Evolutionary conservation across 2,888 invertebrate genomes (phyloP).

Genomic region (Leptopilina syphax): DNA sequence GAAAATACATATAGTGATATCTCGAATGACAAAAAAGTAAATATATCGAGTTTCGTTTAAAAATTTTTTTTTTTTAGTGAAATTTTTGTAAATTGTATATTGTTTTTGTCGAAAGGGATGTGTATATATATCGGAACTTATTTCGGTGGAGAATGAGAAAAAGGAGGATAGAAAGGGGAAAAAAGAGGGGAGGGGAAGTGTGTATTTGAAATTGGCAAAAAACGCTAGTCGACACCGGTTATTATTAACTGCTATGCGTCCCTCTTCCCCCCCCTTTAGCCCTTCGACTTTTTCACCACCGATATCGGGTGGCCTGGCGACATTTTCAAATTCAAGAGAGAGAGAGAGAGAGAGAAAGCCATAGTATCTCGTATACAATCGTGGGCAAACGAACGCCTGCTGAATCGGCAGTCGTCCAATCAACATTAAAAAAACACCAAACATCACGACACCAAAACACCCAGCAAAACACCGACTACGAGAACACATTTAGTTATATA

Average conservation of each 20-base stretch:
- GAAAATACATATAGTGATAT: not conserved
- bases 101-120: not conserved
- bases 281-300: constrained; percentile 49
- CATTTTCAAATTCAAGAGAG: constrained; percentile 52
- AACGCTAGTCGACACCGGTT: constrained; percentile 45
- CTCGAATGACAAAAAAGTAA: not conserved
- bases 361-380: constrained; percentile 62
- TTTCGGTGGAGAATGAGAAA: not conserved
- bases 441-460: constrained; percentile 67
- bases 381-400: constrained; percentile 71
- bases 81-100: not conserved
- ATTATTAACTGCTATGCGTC: constrained; percentile 50
- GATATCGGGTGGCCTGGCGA: constrained; percentile 53
- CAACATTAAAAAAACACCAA: constrained; percentile 73
- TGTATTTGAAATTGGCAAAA: constrained; percentile 34
- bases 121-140: not conserved
- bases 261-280: not conserved
- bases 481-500: constrained; percentile 53
- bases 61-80: not conserved
- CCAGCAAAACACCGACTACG: constrained; percentile 65
- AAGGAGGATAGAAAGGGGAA: too few relatives aligned
- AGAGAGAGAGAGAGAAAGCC: constrained; percentile 44
- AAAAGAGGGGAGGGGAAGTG: not conserved
- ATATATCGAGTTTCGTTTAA: not conserved
- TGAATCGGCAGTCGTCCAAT: constrained; percentile 75